phyloP scores from a whole-genome alignment of 1,140 invertebrate genomes.

The Bursaphelenchus mucronatus region DNA sequence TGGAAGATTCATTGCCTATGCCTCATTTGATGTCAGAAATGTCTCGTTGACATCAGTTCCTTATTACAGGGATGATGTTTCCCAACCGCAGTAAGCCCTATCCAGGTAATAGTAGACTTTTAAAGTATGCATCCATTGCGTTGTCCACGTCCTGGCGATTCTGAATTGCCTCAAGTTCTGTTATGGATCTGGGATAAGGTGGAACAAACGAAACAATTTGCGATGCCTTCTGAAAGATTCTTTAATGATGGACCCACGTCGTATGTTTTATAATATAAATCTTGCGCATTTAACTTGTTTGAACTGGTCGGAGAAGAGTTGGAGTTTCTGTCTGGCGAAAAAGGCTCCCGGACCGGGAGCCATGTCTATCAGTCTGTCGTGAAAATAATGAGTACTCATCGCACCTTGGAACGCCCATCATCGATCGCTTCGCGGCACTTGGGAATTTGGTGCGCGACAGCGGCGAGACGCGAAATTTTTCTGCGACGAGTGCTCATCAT shows the following conservation, averaged over 20 bases:
- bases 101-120: slow-evolving; percentile 7
- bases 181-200: slow-evolving; percentile 31
- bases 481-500: too few relatives aligned
- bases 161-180: slow-evolving; percentile 22
- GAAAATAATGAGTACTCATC: too few relatives aligned
- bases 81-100: slow-evolving; percentile 16
- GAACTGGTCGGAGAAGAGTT: too few relatives aligned
- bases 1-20: slow-evolving; percentile 31
- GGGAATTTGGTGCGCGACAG: too few relatives aligned
- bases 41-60: slow-evolving; percentile 25
- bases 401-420: too few relatives aligned
- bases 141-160: slow-evolving; percentile 26
- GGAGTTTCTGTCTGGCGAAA: too few relatives aligned
- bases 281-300: neutral
- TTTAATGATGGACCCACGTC: slow-evolving; percentile 12
- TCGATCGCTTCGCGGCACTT: too few relatives aligned
- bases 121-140: slow-evolving; percentile 20
- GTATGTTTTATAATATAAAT: neutral
- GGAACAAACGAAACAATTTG: slow-evolving; percentile 26
- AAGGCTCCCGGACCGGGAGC: too few relatives aligned
- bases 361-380: too few relatives aligned
- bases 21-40: slow-evolving; percentile 26
- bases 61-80: slow-evolving; percentile 18
- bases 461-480: too few relatives aligned
- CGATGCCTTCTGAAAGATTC: slow-evolving; percentile 27